phyloP scores from a whole-genome alignment of 2,888 invertebrate genomes.

The Athrips mouffetella region DNA sequence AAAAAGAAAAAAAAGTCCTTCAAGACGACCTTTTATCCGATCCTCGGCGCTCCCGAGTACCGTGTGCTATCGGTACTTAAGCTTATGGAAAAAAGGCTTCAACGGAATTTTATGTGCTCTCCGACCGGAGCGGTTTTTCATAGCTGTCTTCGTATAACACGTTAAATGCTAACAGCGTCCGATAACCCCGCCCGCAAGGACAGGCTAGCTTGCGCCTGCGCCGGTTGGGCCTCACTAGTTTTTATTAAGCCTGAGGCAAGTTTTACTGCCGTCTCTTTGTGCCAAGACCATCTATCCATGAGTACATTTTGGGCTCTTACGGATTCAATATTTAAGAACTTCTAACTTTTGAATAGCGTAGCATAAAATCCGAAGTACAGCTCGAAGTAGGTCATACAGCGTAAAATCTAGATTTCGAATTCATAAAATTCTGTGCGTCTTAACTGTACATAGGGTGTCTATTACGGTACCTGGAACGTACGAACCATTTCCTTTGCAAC shows the following conservation, averaged over 20 bases:
- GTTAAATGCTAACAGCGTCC: conserved; percentile 74
- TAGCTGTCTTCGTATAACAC: conserved; percentile 68
- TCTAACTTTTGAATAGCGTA: too few relatives aligned
- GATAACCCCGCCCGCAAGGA: conserved; percentile 73
- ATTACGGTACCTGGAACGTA: too few relatives aligned
- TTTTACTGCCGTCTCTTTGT: conserved; percentile 44
- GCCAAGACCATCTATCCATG: not conserved
- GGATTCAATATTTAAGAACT: not conserved
- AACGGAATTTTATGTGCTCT: conserved; percentile 71
- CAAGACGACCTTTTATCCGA: conserved; percentile 64
- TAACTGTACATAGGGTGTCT: too few relatives aligned
- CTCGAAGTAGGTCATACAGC: too few relatives aligned
- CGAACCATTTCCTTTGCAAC: too few relatives aligned
- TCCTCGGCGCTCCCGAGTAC: conserved; percentile 47
- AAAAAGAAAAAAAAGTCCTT: conserved; percentile 66
- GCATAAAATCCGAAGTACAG: too few relatives aligned
- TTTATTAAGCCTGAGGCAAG: conserved; percentile 44
- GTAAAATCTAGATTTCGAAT: too few relatives aligned
- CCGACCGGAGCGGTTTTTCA: conserved; percentile 64
- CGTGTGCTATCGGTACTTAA: conserved; percentile 67
- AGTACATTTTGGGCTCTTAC: not conserved
- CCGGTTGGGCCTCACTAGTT: conserved; percentile 41
- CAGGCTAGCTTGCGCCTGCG: conserved; percentile 42
- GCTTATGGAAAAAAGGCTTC: conserved; percentile 64
- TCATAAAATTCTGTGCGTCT: too few relatives aligned